Base-by-base conservation (phyloP, 2,888 invertebrate species). In the Tenthredo scrophulariae region DNA sequence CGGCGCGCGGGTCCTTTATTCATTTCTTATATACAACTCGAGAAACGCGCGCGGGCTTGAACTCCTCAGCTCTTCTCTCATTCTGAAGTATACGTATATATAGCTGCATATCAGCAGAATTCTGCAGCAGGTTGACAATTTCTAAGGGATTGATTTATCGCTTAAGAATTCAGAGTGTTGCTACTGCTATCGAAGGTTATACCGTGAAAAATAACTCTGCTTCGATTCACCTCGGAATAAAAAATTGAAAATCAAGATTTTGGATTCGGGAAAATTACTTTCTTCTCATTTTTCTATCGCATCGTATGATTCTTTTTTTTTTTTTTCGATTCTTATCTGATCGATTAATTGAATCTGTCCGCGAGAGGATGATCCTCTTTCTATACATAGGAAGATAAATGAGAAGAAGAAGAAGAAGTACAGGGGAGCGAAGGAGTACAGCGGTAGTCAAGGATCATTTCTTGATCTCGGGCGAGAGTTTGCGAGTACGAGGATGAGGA, bases 401-500 rank as follows among this genome's bases (percentile, higher is more conserved):
- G 2, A 43, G 7, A 43, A 10, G 46, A 15, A 46, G 46, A 3
- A 15, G 46, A 3, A 15, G 46, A 15, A 15, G 13, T 46, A 40
- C 33, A n/a, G n/a, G 33, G 4, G 6, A 6, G 40, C 40, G 40
- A 6, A 40, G 40, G 40, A 7, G 9, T 9, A 46, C 13, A 4
- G 15, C 13, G 46, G 46, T 15, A 13, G 46, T 46, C 3, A 46
- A 18, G n/a, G n/a, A 54, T n/a, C 54, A 7, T 54, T 54, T 54
- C 54, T 54, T 7, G 54, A 54, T 54, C 54, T 18, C 54, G n/a
- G n/a, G n/a, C 54, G 54, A 7, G 54, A 54, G 54, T 54, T 54
- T 54, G 54, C 7, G 54, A 50, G 43, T 67, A 72, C 82, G 83
- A 85, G 80, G 75, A 43, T 72, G 72, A 70, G 22, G 83, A 77